phyloP scores from a whole-genome alignment of 1,140 invertebrate species.

The Babylonia areolata region DNA sequence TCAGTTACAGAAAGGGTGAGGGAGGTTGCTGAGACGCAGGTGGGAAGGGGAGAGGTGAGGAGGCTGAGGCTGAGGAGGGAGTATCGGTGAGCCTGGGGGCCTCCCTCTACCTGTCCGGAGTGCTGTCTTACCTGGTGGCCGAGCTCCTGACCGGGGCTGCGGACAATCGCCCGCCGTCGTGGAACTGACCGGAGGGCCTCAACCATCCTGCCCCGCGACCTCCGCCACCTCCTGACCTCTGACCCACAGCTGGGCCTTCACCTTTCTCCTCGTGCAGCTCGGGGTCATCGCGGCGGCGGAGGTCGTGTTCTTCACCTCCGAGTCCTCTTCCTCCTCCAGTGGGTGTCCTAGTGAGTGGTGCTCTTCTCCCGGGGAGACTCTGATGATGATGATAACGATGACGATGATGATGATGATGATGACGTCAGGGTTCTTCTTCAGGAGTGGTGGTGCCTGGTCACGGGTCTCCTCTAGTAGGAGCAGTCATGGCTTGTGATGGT shows the following conservation, averaged over 20 bases:
- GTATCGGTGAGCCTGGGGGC: background rate
- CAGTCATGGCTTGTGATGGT: too few species aligned
- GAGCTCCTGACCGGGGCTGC: background rate
- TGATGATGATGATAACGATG: background rate
- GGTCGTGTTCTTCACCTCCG: background rate
- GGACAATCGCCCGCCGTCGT: background rate
- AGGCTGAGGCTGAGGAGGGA: background rate
- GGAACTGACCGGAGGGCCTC: background rate
- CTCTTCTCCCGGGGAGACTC: background rate
- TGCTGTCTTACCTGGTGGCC: conserved; percentile 18
- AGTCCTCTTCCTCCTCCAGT: background rate
- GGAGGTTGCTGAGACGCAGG: background rate
- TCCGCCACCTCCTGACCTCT: background rate
- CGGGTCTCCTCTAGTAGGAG: too few species aligned
- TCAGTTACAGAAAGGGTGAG: background rate
- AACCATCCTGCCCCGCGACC: background rate
- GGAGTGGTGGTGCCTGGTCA: background rate
- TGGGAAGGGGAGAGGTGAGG: background rate
- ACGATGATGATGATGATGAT: too few species aligned
- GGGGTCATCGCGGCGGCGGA: background rate
- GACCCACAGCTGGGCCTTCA: background rate
- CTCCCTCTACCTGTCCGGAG: conserved; percentile 22
- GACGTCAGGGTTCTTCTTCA: background rate
- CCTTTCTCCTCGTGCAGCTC: background rate
- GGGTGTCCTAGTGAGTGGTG: background rate